Conservation (phyloP, 2,888 invertebrate genomes). For the Oscheius sp. region DNA sequence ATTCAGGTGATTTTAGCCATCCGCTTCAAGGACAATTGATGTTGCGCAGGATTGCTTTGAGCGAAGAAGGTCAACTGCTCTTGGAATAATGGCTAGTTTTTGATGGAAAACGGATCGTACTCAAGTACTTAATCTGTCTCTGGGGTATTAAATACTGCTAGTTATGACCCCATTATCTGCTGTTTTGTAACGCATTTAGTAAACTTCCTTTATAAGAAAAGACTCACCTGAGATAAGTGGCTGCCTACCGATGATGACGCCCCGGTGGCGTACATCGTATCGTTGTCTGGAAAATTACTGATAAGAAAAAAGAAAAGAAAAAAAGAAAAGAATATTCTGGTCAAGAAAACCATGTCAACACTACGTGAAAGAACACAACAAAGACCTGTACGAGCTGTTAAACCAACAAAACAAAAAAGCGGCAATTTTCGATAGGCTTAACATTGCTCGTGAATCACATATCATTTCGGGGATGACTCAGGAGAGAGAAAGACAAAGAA, state of each 20-base stretch:
- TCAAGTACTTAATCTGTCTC: too few relatives aligned
- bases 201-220: too few relatives aligned
- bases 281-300: neutral
- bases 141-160: too few relatives aligned
- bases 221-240: conserved; percentile 16
- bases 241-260: conserved; percentile 21
- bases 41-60: too few relatives aligned
- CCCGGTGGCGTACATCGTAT: conserved; percentile 16
- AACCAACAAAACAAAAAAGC: conserved; percentile 4
- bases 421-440: neutral
- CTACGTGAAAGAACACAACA: neutral
- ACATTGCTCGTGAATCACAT: conserved; percentile 2
- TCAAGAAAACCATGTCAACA: too few relatives aligned
- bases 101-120: too few relatives aligned
- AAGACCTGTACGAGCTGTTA: conserved; percentile 8
- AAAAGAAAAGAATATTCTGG: neutral
- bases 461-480: conserved; percentile 7
- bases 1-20: too few relatives aligned
- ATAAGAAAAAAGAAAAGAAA: neutral
- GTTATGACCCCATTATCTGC: too few relatives aligned
- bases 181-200: too few relatives aligned
- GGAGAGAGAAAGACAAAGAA: conserved; percentile 1
- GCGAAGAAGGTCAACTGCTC: too few relatives aligned
- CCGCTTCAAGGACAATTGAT: too few relatives aligned
- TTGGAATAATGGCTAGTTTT: too few relatives aligned